Evolutionary conservation across 2,888 invertebrate genomes (phyloP).

Genomic region (Drosophila ustulata): DNA sequence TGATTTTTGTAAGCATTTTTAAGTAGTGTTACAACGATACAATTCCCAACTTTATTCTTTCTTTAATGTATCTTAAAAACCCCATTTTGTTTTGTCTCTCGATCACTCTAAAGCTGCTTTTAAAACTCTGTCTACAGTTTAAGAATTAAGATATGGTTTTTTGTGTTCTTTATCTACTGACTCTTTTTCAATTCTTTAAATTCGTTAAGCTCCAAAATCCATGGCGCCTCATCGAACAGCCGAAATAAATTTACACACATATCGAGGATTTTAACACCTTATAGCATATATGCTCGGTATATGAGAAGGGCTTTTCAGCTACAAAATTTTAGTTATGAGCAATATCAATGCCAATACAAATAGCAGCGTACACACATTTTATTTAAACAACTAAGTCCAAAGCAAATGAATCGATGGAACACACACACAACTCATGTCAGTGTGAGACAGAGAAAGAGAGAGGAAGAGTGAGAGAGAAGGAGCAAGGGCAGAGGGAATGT

Average conservation of each 20-base stretch:
- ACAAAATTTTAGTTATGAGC: slow-evolving; percentile 70
- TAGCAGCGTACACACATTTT: slow-evolving; percentile 42
- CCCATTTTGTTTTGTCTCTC: not conserved
- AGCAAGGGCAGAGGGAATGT: slow-evolving; percentile 6
- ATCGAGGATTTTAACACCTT: slow-evolving; percentile 28
- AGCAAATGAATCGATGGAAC: slow-evolving; percentile 59
- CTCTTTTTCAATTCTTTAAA: not conserved
- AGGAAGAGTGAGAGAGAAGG: not conserved
- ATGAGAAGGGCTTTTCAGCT: slow-evolving; percentile 42
- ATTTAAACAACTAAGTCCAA: slow-evolving; percentile 72
- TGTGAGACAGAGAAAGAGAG: not conserved
- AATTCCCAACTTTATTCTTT: no score
- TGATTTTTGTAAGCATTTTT: no score
- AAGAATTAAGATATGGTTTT: not conserved
- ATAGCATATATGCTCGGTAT: slow-evolving; percentile 26
- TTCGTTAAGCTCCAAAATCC: slow-evolving; percentile 50
- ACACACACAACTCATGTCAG: slow-evolving; percentile 44
- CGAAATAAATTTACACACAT: slow-evolving; percentile 3
- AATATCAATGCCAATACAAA: slow-evolving; percentile 77
- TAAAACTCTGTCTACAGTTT: not conserved
- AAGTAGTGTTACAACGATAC: no score
- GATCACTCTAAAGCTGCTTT: not conserved
- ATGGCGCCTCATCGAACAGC: slow-evolving; percentile 54
- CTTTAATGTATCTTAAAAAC: no score
- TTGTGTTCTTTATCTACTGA: not conserved